Conservation (phyloP, 2,113 vertebrate species). For the Trogon melanurus region DNA sequence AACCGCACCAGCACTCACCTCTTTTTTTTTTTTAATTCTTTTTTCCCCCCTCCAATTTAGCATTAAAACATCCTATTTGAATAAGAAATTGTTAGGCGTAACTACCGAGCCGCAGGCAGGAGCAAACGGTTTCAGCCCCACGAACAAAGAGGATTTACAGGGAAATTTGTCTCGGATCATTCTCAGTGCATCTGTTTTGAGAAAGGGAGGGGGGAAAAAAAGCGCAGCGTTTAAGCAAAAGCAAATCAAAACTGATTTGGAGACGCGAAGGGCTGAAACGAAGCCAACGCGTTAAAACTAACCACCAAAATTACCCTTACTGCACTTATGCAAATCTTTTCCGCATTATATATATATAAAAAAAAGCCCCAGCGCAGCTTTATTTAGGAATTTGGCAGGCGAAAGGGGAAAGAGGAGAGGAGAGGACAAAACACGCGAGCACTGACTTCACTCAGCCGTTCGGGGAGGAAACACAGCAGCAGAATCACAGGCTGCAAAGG, state of each 20-base stretch:
- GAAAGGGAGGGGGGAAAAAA: not conserved
- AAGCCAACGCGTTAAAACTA: not conserved
- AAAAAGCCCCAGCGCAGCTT: not conserved
- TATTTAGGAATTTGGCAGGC: not conserved
- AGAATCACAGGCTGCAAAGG: not conserved
- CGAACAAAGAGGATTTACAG: not conserved
- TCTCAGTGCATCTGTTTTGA: not conserved
- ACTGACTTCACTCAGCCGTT: not conserved
- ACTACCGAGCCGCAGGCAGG: not conserved
- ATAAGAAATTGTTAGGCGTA: not conserved
- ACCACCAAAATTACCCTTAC: not conserved
- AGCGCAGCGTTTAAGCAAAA: not conserved
- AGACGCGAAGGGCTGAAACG: not conserved
- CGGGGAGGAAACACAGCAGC: not conserved
- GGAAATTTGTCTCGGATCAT: not conserved
- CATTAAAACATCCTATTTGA: not conserved
- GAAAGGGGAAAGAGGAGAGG: not conserved
- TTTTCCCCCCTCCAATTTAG: not conserved
- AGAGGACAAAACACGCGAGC: fast-evolving
- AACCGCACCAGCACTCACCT: not conserved
- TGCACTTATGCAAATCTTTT: not conserved
- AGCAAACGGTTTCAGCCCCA: not conserved
- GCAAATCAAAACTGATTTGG: not conserved
- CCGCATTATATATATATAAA: not conserved
- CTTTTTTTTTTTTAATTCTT: not conserved